Base-by-base conservation (phyloP, 2,797 vertebrate genomes). In the Petrocephalus schoutedeni region DNA sequence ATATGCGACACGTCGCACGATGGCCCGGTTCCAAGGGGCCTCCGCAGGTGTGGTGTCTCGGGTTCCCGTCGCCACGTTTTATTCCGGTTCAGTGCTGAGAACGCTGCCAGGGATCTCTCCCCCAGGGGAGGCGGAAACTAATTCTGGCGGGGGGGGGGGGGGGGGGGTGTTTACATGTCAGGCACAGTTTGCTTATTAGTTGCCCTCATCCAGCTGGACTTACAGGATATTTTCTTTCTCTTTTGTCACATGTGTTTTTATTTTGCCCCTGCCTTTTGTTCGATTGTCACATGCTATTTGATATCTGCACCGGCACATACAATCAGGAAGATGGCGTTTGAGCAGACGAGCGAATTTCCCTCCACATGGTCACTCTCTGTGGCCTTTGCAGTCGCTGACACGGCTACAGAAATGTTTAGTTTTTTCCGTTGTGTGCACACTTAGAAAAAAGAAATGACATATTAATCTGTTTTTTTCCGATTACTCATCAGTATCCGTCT, bases 291-390 rank as follows among this genome's bases (percentile, higher is more conserved):
- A 93, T 93, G 94, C 92, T 93, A 95, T 94, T 94, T 95, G 94
- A 92, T 93, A 93, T 93, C 94, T 92, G 92, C 93, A 92, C 93
- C 93, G 94, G 92, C 94, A 92, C 91, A 86, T 94, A 93, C 93
- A 92, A 87, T 91, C 87, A 94, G 93, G 94, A 92, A 94, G 94
- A 93, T 82, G 21, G 14, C 49, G 45, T 71, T 58, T 36, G 14
- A 86, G 28, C 53, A 32, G 21, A 82, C 14, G 51, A 80, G 82
- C 54, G 64, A n/a, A 51, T 87, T 80, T 61, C 84, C 28, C 82
- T 56, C 53, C 56, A 53, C 49, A 74, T 14, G 58, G 45, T 4
- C 59, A 54, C 54, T 21, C 5, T 56, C 21, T 28, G 21, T 61
- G 41, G 61, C 23, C 32, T 71, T 45, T 28, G 53, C 5, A 5